Conservation (phyloP, 2,113 vertebrate species). For the Callocephalon fimbriatum region DNA sequence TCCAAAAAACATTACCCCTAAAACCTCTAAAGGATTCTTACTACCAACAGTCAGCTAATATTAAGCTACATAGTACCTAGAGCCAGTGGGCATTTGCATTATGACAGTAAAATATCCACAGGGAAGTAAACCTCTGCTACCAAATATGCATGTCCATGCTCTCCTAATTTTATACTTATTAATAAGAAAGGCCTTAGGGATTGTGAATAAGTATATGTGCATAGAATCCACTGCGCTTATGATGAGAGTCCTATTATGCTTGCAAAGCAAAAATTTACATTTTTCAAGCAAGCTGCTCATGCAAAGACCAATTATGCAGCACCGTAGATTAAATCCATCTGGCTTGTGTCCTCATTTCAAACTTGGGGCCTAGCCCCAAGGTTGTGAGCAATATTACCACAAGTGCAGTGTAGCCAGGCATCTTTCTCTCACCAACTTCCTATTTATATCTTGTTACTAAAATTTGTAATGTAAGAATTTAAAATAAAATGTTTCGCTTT, state of each 20-base stretch:
- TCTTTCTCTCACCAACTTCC: background rate
- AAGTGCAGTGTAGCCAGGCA: background rate
- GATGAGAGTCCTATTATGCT: background rate
- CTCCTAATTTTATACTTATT: background rate
- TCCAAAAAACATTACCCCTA: background rate
- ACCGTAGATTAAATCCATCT: background rate
- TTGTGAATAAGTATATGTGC: background rate
- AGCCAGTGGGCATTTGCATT: background rate
- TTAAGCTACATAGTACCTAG: background rate
- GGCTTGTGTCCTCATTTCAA: background rate
- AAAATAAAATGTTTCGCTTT: background rate
- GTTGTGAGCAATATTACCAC: background rate
- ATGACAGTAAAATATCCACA: background rate
- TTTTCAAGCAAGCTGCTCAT: background rate
- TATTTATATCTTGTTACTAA: background rate
- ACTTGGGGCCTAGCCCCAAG: background rate
- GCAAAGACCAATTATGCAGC: background rate
- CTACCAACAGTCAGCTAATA: background rate
- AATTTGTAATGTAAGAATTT: background rate
- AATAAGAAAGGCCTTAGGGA: background rate
- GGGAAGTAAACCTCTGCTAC: background rate
- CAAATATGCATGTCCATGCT: background rate
- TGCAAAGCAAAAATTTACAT: constrained; percentile 13
- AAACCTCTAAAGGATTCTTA: background rate
- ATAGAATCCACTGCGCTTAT: background rate